Conservation (phyloP, 2,113 vertebrate species). For the Gymnarchus niloticus region DNA sequence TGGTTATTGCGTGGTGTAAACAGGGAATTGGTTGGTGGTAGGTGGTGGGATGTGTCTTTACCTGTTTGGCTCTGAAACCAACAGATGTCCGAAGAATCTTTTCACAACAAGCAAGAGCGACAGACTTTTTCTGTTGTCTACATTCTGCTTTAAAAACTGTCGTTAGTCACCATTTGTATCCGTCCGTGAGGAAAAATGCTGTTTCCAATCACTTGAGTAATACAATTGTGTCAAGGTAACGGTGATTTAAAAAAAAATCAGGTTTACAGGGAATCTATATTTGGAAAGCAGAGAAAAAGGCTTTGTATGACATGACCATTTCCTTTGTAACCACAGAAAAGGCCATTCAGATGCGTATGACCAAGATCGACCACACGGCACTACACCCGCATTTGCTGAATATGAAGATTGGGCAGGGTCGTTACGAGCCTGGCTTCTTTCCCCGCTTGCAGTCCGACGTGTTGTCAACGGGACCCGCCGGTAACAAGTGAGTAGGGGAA, state of each 20-base stretch:
- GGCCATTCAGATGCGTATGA: conserved; percentile 84
- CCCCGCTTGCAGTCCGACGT: conserved; percentile 91
- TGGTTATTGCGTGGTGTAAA: neutral
- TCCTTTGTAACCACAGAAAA: conserved; percentile 67
- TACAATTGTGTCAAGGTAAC: neutral
- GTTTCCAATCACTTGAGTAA: neutral
- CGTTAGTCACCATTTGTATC: neutral
- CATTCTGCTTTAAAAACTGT: neutral
- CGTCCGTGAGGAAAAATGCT: neutral
- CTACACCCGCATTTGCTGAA: conserved; percentile 93
- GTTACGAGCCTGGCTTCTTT: conserved; percentile 95
- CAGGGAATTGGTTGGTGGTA: neutral
- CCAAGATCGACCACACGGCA: conserved; percentile 95
- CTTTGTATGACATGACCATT: neutral
- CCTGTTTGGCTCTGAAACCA: neutral
- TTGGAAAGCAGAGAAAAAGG: neutral
- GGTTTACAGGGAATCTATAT: neutral
- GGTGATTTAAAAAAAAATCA: neutral
- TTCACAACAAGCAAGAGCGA: neutral
- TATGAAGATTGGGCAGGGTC: conserved; percentile 98
- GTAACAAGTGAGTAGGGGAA: conserved; percentile 79
- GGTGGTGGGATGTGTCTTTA: neutral
- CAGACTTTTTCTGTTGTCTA: neutral
- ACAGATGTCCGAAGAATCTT: neutral
- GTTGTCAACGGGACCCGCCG: conserved; percentile 84